phyloP scores from a whole-genome alignment of 2,797 vertebrate genomes.

The Siniperca obscura region DNA sequence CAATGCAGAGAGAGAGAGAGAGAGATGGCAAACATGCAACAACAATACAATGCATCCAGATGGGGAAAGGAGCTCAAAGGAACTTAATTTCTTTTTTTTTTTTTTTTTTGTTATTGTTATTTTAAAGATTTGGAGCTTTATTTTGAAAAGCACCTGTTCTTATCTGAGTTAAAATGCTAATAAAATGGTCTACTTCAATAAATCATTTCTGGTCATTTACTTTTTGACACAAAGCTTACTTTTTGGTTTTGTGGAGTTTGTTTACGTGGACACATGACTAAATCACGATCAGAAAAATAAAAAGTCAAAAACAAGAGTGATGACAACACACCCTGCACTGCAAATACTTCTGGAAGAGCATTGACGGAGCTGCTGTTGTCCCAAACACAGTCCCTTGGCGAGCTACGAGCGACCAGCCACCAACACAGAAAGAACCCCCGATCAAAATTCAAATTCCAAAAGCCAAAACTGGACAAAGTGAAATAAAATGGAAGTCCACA shows the following conservation, averaged over 20 bases:
- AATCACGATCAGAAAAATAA: background rate
- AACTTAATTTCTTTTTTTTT: background rate
- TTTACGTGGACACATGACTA: conserved; percentile 6
- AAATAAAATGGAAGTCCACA: conserved; percentile 77
- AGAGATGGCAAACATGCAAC: conserved; percentile 45
- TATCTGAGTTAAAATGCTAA: background rate
- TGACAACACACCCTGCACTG: conserved; percentile 67
- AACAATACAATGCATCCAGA: conserved; percentile 49
- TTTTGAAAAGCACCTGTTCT: conserved; percentile 7
- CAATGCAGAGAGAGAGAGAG: conserved; percentile 59
- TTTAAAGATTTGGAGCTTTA: conserved; percentile 12
- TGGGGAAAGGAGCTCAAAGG: conserved; percentile 10
- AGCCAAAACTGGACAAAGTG: conserved; percentile 34
- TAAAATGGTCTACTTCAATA: background rate
- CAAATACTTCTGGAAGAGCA: conserved; percentile 68
- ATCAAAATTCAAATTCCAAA: conserved; percentile 37
- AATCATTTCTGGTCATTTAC: no score
- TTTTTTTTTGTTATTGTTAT: no score
- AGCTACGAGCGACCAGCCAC: conserved; percentile 22
- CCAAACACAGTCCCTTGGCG: conserved; percentile 38
- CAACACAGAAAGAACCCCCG: conserved; percentile 34
- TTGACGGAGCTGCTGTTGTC: conserved; percentile 45
- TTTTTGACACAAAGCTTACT: background rate
- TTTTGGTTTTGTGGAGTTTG: background rate
- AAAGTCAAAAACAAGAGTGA: conserved; percentile 40